These are phyloP conservation scores for Polyploca ridens DNA, from an alignment of 2,888 invertebrate genomes.

Conservation along the genomic window DNA sequence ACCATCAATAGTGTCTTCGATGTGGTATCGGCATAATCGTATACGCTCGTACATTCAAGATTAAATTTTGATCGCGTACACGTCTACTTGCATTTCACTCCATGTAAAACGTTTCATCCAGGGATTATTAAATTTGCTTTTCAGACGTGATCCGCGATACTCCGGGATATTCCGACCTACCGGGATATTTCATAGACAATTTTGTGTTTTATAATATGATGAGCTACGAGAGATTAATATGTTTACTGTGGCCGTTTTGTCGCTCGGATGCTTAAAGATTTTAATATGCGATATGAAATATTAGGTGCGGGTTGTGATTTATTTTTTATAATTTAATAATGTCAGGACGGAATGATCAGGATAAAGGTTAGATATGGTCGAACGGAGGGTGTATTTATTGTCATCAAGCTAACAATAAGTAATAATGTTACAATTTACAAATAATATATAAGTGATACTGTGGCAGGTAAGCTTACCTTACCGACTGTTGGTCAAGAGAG, in stretches of 20 bases:
- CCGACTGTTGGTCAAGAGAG: too few species aligned
- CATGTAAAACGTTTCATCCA: constrained; percentile 15
- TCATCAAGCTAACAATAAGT: too few species aligned
- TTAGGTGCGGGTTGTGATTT: not conserved
- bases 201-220: constrained; percentile 12
- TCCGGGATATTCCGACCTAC: constrained; percentile 2
- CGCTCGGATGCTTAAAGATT: constrained; percentile 6
- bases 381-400: too few species aligned
- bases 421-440: too few species aligned
- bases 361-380: too few species aligned
- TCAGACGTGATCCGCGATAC: constrained; percentile 12
- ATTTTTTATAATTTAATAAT: not conserved
- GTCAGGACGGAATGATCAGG: not conserved
- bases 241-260: constrained; percentile 12
- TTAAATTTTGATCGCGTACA: constrained; percentile 11
- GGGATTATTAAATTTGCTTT: constrained; percentile 18
- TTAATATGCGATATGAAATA: constrained; percentile 11
- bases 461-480: too few species aligned
- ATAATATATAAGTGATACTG: too few species aligned
- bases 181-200: constrained; percentile 10
- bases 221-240: constrained; percentile 7
- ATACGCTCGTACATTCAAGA: not conserved
- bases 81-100: constrained; percentile 9
- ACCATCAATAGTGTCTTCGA: not conserved
- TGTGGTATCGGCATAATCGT: not conserved